Percentiles rank a stretch among this genome's conserved stretches.
Conservation (phyloP, 2,113 vertebrate genomes). For the Lamprotornis superbus region DNA sequence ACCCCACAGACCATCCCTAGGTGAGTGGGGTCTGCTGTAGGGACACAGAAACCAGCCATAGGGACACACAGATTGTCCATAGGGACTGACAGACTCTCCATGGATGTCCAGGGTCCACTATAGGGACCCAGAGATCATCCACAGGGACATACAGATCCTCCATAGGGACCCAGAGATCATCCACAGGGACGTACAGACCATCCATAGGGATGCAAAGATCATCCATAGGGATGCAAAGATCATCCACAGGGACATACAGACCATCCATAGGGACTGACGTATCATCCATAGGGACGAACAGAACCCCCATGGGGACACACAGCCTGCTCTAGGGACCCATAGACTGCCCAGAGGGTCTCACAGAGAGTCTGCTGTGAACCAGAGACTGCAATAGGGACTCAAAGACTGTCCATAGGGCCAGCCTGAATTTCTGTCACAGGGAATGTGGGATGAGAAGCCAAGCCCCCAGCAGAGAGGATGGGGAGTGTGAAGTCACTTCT, state of each 20-base stretch:
- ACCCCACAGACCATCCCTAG: background rate
- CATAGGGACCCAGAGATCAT: background rate
- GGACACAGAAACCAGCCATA: background rate
- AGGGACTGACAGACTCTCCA: background rate
- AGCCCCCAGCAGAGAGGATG: rapidly evolving
- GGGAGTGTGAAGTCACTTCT: background rate
- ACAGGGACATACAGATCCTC: background rate
- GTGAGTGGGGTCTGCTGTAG: background rate
- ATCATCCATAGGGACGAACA: background rate
- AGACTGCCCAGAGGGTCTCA: background rate
- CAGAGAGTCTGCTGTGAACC: background rate
- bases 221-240: background rate
- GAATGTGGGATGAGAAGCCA: background rate
- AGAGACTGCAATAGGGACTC: background rate
- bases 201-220: background rate
- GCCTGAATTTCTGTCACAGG: background rate
- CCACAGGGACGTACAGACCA: background rate
- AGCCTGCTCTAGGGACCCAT: too few relatives aligned
- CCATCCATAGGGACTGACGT: background rate
- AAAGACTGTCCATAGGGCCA: background rate
- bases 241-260: background rate
- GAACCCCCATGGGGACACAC: background rate
- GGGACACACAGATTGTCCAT: background rate
- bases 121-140: background rate
- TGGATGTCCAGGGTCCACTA: too few relatives aligned